Evolutionary conservation across 2,797 vertebrate genomes (phyloP).

Genomic region (Coluber constrictor): DNA sequence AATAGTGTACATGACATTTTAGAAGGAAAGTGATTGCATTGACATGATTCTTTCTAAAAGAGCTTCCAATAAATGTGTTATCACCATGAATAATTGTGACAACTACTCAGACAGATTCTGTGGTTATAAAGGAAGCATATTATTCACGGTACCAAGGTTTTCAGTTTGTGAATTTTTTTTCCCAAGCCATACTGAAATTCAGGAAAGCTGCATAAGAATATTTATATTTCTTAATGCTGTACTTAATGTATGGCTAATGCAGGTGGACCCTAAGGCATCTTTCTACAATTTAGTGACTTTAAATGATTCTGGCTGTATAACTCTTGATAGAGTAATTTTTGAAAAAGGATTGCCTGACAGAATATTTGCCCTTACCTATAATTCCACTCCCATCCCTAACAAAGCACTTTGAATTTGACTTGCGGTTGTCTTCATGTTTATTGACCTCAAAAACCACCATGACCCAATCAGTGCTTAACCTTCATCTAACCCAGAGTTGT

Average conservation of each 20-base stretch:
- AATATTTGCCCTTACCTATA: neutral
- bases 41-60: neutral
- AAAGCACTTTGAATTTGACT: neutral
- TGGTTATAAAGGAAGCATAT: neutral
- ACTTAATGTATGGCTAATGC: neutral
- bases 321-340: neutral
- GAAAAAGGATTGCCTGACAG: neutral
- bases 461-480: neutral
- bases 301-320: neutral
- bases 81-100: fast-evolving
- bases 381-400: neutral
- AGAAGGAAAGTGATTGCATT: neutral
- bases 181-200: neutral
- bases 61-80: slow-evolving; percentile 3
- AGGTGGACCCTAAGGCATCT: neutral
- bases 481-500: neutral
- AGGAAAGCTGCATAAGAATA: neutral
- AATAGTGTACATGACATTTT: neutral
- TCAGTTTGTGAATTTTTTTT: neutral
- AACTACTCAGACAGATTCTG: neutral
- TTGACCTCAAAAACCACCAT: neutral
- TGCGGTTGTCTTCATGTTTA: neutral
- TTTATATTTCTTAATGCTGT: neutral
- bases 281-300: neutral
- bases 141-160: neutral